Conservation (phyloP, 2,888 invertebrate species). For the Volucella bombylans region DNA sequence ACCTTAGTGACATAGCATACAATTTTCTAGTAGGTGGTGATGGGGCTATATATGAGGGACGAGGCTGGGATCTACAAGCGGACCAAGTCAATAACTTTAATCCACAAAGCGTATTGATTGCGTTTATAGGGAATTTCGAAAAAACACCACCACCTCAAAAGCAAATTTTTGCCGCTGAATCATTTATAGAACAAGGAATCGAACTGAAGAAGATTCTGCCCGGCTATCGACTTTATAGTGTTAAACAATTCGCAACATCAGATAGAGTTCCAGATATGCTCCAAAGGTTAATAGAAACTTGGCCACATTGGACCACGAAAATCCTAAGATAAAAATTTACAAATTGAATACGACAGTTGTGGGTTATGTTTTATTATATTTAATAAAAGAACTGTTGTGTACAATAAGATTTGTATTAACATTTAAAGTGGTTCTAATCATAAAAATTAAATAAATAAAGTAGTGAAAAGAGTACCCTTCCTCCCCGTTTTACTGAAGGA, state of each 20-base stretch:
- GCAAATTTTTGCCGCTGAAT: constrained; percentile 85
- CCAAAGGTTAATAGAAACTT: constrained; percentile 85
- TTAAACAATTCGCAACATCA: constrained; percentile 86
- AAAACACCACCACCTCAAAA: constrained; percentile 75
- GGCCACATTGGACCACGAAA: constrained; percentile 85
- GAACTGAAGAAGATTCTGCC: constrained; percentile 84
- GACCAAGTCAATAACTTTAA: constrained; percentile 88
- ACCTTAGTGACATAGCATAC: constrained; percentile 88
- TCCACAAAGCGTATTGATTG: constrained; percentile 86
- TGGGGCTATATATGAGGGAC: constrained; percentile 88
- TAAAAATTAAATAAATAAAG: too few species aligned
- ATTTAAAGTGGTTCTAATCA: too few species aligned
- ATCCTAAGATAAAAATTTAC: too few species aligned
- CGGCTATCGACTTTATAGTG: constrained; percentile 87
- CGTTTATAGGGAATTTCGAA: constrained; percentile 88
- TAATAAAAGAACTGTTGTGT: too few species aligned
- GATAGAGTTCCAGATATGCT: constrained; percentile 88
- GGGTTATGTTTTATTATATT: too few species aligned
- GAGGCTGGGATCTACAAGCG: constrained; percentile 88
- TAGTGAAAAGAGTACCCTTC: too few species aligned
- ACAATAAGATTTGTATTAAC: too few species aligned
- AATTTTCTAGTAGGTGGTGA: constrained; percentile 91
- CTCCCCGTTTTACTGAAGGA: too few species aligned
- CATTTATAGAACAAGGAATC: constrained; percentile 86
- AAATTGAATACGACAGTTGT: too few species aligned